Base-by-base conservation (phyloP, 2,888 invertebrate genomes). In the Synanthedon andrenaeformis region DNA sequence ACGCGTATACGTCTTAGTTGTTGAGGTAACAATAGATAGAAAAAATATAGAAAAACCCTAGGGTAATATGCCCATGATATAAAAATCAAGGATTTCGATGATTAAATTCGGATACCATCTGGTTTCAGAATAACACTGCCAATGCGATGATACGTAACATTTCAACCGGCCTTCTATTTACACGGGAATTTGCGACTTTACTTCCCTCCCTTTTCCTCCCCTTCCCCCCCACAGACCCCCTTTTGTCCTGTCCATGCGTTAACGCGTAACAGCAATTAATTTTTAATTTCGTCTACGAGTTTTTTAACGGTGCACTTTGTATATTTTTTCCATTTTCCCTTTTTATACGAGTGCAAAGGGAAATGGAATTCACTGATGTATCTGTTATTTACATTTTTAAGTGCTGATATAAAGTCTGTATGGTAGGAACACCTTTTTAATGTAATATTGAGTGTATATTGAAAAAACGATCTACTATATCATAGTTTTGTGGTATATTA, bases 261-360 rank as follows among this genome's bases (percentile, higher is more conserved):
- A 63, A 66, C 65, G 59, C 53, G 58, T 59, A 23, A 17, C 53
- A 53, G 68, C 66, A 66, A 66, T 74, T 69, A 70, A 72, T 72
- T 72, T 74, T 75, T 72, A 74, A 74, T 74, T 74, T 66, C 54
- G 56, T 61, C 68, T 67, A 75, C 67, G 72, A 62, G 58, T 56
- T 60, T 64, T 66, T 63, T 65, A 65, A 67, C 61, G 62, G 60
- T 56, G 53, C 48, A 56, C 52, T 60, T 57, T 67, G 63, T 65
- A 58, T 60, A 41, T 23, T 64, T 60, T 62, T 66, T 60, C 58
- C 45, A 45, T 45, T 45, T 14, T 45, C 45, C 45, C 45, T 45
- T 45, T 45, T 45, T 45, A 14, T 12, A n/a, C 45, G 45, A 45
- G 45, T 45, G 45, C 13, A 45, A n/a, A 45, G 14, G 45, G 45